Evolutionary conservation across 2,113 vertebrate species (phyloP), one percentile per base, ranked within the genome.

Genomic region (Cyprinodon tularosa): DNA sequence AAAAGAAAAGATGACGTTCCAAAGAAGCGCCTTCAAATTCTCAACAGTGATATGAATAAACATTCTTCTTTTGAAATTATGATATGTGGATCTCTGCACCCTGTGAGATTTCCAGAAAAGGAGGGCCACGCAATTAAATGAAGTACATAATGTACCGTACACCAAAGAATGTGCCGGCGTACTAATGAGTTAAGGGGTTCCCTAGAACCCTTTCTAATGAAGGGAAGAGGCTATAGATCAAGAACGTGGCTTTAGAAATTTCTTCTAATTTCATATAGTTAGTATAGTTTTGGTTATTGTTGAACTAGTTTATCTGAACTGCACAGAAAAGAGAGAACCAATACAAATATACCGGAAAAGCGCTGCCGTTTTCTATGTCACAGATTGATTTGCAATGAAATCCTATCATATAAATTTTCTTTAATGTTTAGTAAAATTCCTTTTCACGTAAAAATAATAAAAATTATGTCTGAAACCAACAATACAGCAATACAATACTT

Each of bases 31-130:
- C 72, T 79, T 65, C 61, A 69, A 83, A 87, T 80, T 20, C 83
- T 72, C 68, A 81, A 50, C 38, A 82, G 66, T 39, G n/a, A 37
- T 68, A 39, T 60, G 73, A 57, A 69, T 60, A 69, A 36, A 68
- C 38, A 50, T 39, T 62, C 20, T 74, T 82, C 84, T 78, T 88
- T 86, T 83, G 77, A 91, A 91, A 90, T 78, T 15, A 68, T 62
- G 72, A 87, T 82, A 48, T 39, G 74, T 77, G 81, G 79, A 79
- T 62, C 68, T 66, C 10, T 37, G 29, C 36, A 20, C 13, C 67
- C 68, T 5, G 11, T 63, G 82, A 74, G 86, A 80, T 65, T 39
- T 45, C 67, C 82, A 88, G 71, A 80, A 76, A 65, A 70, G 50
- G 22, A 61, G 62, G 53, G 47, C 72, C 62, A 42, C 45, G 38